phyloP scores from a whole-genome alignment of 2,888 invertebrate genomes.

The Schizotus pectinicornis region DNA sequence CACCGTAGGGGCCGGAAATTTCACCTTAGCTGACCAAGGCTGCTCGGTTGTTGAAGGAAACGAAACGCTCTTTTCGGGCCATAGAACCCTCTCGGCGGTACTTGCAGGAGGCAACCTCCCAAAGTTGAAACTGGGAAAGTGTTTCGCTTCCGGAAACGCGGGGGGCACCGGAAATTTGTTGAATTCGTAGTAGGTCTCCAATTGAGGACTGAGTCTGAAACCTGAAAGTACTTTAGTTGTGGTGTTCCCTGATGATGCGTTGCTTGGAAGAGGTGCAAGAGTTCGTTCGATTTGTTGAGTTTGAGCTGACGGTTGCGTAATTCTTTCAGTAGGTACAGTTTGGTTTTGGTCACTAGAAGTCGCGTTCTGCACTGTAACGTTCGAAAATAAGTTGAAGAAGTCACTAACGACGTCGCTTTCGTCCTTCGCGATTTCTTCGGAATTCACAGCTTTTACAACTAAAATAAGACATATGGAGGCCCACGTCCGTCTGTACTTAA shows the following conservation, averaged over 20 bases:
- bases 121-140: constrained; percentile 30
- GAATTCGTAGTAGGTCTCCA: constrained; percentile 61
- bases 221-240: constrained; percentile 25
- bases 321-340: constrained; percentile 22
- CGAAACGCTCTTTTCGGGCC: constrained; percentile 10
- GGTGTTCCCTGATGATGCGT: background rate
- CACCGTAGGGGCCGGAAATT: constrained; percentile 40
- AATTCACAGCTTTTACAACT: background rate
- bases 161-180: constrained; percentile 56
- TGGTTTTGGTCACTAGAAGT: no score
- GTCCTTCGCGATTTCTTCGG: constrained; percentile 3
- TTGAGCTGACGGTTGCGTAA: constrained; percentile 34
- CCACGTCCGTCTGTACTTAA: background rate
- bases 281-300: constrained; percentile 33
- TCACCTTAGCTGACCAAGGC: constrained; percentile 52
- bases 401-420: constrained; percentile 3
- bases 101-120: constrained; percentile 12
- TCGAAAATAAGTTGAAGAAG: background rate
- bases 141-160: constrained; percentile 50
- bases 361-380: no score
- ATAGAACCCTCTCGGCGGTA: constrained; percentile 13
- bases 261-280: constrained; percentile 3
- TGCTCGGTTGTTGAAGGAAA: constrained; percentile 28
- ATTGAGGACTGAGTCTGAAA: constrained; percentile 63
- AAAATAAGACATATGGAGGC: constrained; percentile 9